These are phyloP conservation scores for Lacanobia wlatinum DNA, from an alignment of 2,888 invertebrate species.

Conservation along the genomic window DNA sequence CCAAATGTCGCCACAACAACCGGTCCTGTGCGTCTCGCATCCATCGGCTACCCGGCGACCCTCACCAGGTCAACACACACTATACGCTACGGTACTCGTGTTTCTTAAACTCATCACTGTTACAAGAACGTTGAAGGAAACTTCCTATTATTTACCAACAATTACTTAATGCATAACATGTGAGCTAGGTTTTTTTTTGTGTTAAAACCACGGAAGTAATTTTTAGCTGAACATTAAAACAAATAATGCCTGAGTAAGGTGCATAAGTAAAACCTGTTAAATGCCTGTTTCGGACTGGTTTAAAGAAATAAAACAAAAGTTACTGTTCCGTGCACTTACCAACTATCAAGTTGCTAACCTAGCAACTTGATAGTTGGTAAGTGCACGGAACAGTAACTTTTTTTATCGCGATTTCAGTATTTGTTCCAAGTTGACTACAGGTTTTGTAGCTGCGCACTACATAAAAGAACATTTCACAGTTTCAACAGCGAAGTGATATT, in stretches of 20 bases:
- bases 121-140: conserved; percentile 15
- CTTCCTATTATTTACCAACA: conserved; percentile 26
- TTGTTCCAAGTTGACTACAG: not conserved
- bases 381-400: not conserved
- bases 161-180: conserved; percentile 14
- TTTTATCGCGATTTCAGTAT: not conserved
- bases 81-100: not conserved
- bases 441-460: not conserved
- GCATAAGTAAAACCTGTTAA: conserved; percentile 21
- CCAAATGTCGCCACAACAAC: no score
- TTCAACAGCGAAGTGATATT: conserved; percentile 22
- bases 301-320: conserved; percentile 3
- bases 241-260: conserved; percentile 2
- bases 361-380: no score
- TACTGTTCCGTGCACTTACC: no score
- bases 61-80: not conserved
- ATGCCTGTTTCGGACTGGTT: no score
- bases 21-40: no score
- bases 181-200: conserved; percentile 1
- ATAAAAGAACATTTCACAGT: conserved; percentile 10
- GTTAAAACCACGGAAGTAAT: conserved; percentile 42
- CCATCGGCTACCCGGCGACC: no score
- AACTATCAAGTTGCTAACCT: no score
- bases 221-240: conserved; percentile 25
- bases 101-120: not conserved